Evolutionary conservation across 53 echinoderm and acorn worm species (phyloP), one percentile per base, ranked within the genome.

Genomic region (Arbacia lixula): DNA sequence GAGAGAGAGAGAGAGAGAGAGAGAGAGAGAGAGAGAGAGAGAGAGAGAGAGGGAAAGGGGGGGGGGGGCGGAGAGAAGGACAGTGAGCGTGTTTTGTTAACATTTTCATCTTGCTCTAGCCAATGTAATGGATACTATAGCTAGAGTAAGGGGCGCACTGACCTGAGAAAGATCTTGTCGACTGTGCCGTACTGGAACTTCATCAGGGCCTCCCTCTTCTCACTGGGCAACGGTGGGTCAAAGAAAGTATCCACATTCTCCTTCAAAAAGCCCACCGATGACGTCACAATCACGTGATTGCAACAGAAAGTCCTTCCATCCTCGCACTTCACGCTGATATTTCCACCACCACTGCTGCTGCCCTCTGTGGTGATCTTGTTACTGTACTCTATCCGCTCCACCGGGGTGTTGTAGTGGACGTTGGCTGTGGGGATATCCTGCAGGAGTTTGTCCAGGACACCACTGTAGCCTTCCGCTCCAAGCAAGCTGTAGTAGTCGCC

Each of bases 201-300:
- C 26, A 36, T 36, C 6, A 93, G 53, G 11, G 88, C 85, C 16
- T 55, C 3, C 31, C 64, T 66, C 38, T 85, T 81, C 20, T 87
- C 82, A 5, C 63, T 21, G 1, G 93, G 93, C 30, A 93, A 68
- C 2, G 79, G 33, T 25, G 93, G 93, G 3, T 66, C 28, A 55
- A 93, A 93, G 46, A 93, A 35, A 2, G 57, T 68, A 5, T 35
- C 33, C 12, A 76, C 38, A 71, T 93, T 85, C 29, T 85, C 72
- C 37, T 87, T 90, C 19, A 93, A 68, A 36, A 85, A 93, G 17
- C 93, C 93, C 4, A 90, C 41, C 4, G 93, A 93, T 5, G 90
- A 68, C 26, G 93, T 93, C 28, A 93, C 12, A 14, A 93, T 87
- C 66, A 93, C 87, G 63, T 93, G 90, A 93, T 85, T 88, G 22